Evolutionary conservation across 2,797 vertebrate species (phyloP).

Genomic region (Sebastes flavidus): DNA sequence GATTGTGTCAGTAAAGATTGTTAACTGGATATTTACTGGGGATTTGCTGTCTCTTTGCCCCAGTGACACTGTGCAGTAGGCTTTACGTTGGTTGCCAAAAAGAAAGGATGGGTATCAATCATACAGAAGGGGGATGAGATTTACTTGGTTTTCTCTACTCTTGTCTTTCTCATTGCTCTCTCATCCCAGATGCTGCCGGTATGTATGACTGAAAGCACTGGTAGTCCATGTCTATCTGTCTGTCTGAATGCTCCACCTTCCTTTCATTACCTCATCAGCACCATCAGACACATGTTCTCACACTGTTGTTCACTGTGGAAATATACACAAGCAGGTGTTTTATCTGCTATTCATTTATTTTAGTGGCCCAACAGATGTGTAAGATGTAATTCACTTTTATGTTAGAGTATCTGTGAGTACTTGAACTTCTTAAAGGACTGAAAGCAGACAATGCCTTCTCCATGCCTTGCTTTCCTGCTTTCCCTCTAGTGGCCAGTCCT

Average conservation of each 20-base stretch:
- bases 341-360: neutral
- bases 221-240: conserved; percentile 58
- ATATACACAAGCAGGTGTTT: neutral
- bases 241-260: conserved; percentile 38
- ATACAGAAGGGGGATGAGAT: conserved; percentile 69
- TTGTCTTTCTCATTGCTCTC: conserved; percentile 85
- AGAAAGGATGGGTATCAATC: neutral
- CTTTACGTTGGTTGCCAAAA: neutral
- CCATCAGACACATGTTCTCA: conserved; percentile 32
- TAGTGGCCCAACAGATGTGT: neutral
- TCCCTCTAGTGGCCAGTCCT: conserved; percentile 31
- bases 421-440: neutral
- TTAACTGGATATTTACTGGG: neutral
- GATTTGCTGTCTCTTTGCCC: neutral
- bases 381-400: neutral
- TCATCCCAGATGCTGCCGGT: conserved; percentile 90
- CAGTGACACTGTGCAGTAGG: neutral
- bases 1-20: neutral
- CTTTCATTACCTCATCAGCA: conserved; percentile 8
- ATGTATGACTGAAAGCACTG: conserved; percentile 81
- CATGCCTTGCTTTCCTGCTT: neutral
- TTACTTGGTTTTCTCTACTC: conserved; percentile 85
- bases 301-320: neutral
- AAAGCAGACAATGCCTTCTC: neutral
- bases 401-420: neutral